Evolutionary conservation across 2,888 invertebrate genomes (phyloP).

Genomic region (Amblyjoppa proteus): DNA sequence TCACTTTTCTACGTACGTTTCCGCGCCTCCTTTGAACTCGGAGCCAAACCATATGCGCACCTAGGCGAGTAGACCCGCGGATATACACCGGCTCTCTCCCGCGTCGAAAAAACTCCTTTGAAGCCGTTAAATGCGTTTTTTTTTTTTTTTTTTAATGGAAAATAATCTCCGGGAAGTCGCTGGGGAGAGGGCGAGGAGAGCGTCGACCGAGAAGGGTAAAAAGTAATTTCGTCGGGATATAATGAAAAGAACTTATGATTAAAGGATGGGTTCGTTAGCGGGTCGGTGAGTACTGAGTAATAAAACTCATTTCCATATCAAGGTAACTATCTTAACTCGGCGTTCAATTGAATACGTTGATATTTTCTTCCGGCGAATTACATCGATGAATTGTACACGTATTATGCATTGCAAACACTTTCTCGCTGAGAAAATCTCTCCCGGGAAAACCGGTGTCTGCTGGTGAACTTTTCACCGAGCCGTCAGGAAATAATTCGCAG

Average conservation of each 20-base stretch:
- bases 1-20: conserved; percentile 34
- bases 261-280: conserved; percentile 3
- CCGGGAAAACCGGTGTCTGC: not conserved
- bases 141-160: conserved; percentile 21
- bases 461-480: not conserved
- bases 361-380: not conserved
- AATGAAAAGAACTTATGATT: conserved; percentile 14
- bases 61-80: not conserved
- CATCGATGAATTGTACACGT: not conserved
- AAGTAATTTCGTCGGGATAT: conserved; percentile 14
- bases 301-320: not conserved
- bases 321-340: not conserved
- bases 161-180: conserved; percentile 10
- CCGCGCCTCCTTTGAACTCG: conserved; percentile 44
- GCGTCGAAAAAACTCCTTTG: conserved; percentile 12
- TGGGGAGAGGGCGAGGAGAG: not conserved
- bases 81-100: not conserved
- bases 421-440: not conserved
- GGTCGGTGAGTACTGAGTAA: conserved; percentile 4
- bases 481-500: not conserved
- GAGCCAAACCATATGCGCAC: conserved; percentile 23
- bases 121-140: conserved; percentile 30
- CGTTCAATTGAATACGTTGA: not conserved
- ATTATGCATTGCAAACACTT: not conserved
- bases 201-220: not conserved